These are phyloP conservation scores for Butorides virescens DNA, from an alignment of 2,113 vertebrate genomes.

Conservation along the genomic window DNA sequence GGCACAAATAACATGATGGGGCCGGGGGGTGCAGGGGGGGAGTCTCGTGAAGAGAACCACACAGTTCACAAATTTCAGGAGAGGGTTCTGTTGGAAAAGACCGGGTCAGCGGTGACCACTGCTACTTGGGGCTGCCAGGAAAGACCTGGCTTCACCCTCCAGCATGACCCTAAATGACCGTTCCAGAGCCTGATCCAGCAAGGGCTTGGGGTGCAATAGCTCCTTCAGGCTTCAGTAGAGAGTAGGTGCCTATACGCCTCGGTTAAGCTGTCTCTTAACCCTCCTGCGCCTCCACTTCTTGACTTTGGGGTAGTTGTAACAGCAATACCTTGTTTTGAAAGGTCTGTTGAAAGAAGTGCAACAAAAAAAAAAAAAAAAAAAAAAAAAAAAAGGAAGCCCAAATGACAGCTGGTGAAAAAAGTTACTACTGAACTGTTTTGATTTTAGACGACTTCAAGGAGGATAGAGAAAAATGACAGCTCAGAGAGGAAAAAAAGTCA, in stretches of 20 bases:
- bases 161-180: not conserved
- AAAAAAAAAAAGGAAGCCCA: not conserved
- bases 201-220: not conserved
- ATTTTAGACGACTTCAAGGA: not conserved
- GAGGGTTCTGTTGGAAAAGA: not conserved
- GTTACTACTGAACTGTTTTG: not conserved
- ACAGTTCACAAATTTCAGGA: not conserved
- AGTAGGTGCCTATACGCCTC: not conserved
- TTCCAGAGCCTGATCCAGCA: not conserved
- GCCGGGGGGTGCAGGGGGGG: accelerated
- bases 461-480: not conserved
- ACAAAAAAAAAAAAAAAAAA: slow-evolving; percentile 10
- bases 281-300: not conserved
- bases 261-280: not conserved
- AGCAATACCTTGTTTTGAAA: not conserved
- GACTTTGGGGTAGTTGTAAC: not conserved
- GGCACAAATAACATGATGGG: not conserved
- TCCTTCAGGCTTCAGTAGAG: not conserved
- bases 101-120: not conserved
- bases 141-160: not conserved
- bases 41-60: not conserved
- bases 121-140: not conserved
- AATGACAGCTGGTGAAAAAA: not conserved
- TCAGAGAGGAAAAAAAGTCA: not conserved
- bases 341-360: not conserved